Evolutionary conservation across 1,140 invertebrate genomes (phyloP).

Genomic region (Drosophila nikananu): DNA sequence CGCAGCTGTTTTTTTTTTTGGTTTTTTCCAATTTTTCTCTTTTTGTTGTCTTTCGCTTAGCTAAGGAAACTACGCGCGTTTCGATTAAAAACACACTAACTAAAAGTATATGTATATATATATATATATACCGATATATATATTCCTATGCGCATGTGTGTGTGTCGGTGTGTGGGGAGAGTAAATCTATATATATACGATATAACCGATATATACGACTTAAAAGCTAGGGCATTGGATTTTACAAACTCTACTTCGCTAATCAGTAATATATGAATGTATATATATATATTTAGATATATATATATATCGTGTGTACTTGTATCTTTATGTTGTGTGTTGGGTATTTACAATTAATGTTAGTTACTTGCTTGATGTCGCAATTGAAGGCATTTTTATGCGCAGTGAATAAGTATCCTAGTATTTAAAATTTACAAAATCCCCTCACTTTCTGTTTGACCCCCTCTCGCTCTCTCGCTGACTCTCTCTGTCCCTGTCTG

Average conservation of each 20-base stretch:
- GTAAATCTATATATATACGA: conserved; percentile 44
- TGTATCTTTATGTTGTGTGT: conserved; percentile 39
- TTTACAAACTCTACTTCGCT: conserved; percentile 43
- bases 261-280: conserved; percentile 34
- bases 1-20: conserved; percentile 18
- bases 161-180: conserved; percentile 4
- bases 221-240: conserved; percentile 48
- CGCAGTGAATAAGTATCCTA: conserved; percentile 60
- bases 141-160: conserved; percentile 27
- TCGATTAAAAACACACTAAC: conserved; percentile 61
- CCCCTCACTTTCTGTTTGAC: neutral
- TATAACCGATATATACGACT: conserved; percentile 40
- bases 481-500: conserved; percentile 27
- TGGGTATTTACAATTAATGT: conserved; percentile 71
- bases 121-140: conserved; percentile 23
- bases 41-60: conserved; percentile 45
- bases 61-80: conserved; percentile 61
- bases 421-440: conserved; percentile 55
- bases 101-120: conserved; percentile 45
- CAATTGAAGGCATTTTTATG: conserved; percentile 79
- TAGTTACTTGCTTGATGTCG: conserved; percentile 61
- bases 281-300: conserved; percentile 33
- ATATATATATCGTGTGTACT: conserved; percentile 17
- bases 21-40: conserved; percentile 14
- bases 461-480: conserved; percentile 14